Percentiles rank a stretch among this genome's conserved stretches.
phyloP scores from a whole-genome alignment of 2,113 vertebrate species.

The Opisthocomus hoazin region DNA sequence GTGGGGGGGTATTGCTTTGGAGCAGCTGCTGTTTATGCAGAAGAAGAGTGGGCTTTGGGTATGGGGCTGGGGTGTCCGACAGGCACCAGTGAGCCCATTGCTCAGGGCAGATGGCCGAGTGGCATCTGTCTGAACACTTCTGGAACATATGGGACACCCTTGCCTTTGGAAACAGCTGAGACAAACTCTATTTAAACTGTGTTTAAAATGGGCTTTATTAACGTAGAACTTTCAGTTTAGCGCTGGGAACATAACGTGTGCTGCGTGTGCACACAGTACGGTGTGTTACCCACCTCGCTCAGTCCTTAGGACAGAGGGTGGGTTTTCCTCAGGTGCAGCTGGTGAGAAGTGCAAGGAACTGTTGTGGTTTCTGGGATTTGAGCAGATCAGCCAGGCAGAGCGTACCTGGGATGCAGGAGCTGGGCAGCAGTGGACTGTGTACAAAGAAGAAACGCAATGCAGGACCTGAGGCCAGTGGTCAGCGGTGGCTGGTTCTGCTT shows the following conservation, averaged over 20 bases:
- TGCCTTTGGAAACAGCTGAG: background rate
- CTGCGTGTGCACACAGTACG: background rate
- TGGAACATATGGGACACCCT: background rate
- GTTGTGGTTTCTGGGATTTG: background rate
- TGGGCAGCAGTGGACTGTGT: background rate
- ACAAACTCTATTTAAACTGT: background rate
- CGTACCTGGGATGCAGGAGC: background rate
- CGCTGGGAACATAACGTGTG: rapidly evolving
- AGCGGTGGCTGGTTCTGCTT: background rate
- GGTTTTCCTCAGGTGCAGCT: background rate
- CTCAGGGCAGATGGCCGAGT: background rate
- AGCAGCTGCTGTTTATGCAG: background rate
- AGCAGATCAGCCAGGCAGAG: background rate
- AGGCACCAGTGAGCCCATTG: background rate
- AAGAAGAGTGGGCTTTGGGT: background rate
- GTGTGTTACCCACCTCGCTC: background rate
- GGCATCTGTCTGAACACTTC: background rate
- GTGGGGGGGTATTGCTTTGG: background rate
- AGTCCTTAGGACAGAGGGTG: background rate
- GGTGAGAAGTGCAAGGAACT: background rate
- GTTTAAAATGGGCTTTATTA: background rate
- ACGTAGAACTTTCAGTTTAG: background rate
- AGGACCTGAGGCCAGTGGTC: background rate
- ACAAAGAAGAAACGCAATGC: background rate
- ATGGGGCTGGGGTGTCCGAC: background rate